Evolutionary conservation across 2,113 vertebrate species (phyloP).

Genomic region (Microcebus jonahi): DNA sequence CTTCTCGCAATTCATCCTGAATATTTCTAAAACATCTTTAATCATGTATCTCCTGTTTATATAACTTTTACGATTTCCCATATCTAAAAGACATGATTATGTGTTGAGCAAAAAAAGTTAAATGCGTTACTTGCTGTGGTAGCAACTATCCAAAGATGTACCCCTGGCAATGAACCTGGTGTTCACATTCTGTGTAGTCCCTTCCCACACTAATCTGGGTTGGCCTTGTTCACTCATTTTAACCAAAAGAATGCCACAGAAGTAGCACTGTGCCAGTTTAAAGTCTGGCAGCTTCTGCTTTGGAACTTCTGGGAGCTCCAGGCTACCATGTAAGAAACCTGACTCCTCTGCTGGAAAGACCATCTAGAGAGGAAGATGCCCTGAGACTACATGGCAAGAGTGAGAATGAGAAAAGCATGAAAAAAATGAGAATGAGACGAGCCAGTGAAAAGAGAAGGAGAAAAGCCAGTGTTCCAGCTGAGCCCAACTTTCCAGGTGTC

Average conservation of each 20-base stretch:
- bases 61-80: not conserved
- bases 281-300: not conserved
- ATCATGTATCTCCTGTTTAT: not conserved
- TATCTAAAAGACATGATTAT: not conserved
- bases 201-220: not conserved
- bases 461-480: not conserved
- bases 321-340: not conserved
- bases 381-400: not conserved
- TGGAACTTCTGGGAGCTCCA: not conserved
- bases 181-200: not conserved
- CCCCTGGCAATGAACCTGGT: not conserved
- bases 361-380: not conserved
- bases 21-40: conserved; percentile 15
- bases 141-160: not conserved
- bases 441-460: no score
- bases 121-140: not conserved
- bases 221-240: not conserved
- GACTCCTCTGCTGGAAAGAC: not conserved
- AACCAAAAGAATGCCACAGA: not conserved
- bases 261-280: not conserved
- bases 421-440: no score
- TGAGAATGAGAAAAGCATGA: not conserved
- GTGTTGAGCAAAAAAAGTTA: not conserved
- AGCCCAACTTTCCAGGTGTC: not conserved
- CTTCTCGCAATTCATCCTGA: not conserved